phyloP scores from a whole-genome alignment of 2,113 vertebrate genomes.

The Scopus umbretta region DNA sequence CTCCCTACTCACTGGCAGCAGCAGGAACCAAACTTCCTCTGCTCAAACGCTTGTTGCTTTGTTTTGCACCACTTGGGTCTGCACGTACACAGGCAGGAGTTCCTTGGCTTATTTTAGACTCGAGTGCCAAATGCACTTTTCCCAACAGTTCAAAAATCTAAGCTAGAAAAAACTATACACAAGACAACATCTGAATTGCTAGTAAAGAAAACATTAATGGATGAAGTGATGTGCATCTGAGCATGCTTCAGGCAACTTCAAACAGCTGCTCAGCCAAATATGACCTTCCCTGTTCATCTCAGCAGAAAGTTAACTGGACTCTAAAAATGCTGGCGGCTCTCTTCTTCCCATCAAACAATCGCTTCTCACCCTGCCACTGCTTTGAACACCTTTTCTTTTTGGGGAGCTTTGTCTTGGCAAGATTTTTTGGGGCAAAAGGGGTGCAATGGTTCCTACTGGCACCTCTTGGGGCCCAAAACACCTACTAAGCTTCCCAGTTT shows the following conservation, averaged over 20 bases:
- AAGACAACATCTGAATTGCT: background rate
- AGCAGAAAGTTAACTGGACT: background rate
- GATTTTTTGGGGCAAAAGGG: background rate
- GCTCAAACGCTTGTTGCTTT: background rate
- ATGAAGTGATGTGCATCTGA: background rate
- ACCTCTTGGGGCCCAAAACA: background rate
- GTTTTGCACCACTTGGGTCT: background rate
- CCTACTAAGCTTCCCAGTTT: background rate
- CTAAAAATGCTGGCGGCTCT: background rate
- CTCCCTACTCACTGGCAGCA: fast-evolving
- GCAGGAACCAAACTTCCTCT: background rate
- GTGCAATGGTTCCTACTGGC: background rate
- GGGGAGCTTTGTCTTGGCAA: background rate
- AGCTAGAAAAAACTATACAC: background rate
- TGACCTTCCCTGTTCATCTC: background rate
- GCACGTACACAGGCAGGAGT: background rate
- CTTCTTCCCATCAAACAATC: background rate
- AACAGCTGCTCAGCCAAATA: background rate
- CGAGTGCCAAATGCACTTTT: background rate
- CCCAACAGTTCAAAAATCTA: background rate
- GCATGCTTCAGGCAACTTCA: background rate
- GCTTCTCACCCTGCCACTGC: background rate
- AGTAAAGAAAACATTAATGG: background rate
- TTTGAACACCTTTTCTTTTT: background rate
- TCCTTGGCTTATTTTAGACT: background rate